Percentiles rank a stretch among this genome's conserved stretches.
These are phyloP conservation scores for Dendrolimus punctatus DNA, from an alignment of 1,140 invertebrate species.

Conservation along the genomic window DNA sequence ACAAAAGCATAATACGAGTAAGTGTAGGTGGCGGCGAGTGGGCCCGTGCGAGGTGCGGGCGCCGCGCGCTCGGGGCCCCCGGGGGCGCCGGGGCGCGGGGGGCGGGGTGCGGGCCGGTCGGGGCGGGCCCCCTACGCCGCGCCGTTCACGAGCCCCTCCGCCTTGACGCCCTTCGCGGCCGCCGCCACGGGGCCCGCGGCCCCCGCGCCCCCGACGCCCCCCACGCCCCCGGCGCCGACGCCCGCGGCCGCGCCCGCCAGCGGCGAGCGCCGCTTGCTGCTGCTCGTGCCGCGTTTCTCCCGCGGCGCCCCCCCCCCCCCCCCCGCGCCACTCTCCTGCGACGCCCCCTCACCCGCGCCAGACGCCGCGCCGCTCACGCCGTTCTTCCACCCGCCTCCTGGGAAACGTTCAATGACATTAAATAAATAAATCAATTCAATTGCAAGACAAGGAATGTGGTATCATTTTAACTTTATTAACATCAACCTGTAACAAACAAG, in stretches of 20 bases:
- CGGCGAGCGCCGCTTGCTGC: constrained; percentile 24
- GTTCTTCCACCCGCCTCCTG: constrained; percentile 74
- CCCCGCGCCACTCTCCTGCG: constrained; percentile 24
- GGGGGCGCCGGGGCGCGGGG: constrained; percentile 2
- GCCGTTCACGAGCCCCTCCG: constrained; percentile 9
- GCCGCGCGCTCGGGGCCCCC: constrained; percentile 4
- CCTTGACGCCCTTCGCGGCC: constrained; percentile 12
- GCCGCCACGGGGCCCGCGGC: constrained; percentile 34
- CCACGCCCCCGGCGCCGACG: constrained; percentile 32
- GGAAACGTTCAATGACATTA: not conserved
- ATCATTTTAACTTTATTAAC: too few relatives aligned
- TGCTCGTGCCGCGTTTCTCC: constrained; percentile 7
- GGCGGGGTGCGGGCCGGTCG: constrained; percentile 26
- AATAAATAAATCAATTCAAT: too few relatives aligned
- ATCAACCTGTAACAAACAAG: too few relatives aligned
- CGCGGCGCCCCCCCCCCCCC: constrained; percentile 24
- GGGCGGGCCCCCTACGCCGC: constrained; percentile 46
- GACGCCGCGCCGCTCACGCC: constrained; percentile 28
- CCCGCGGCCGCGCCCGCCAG: constrained; percentile 32
- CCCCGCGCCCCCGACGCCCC: constrained; percentile 14
- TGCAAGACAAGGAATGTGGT: too few relatives aligned
- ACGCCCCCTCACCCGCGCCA: constrained; percentile 35
- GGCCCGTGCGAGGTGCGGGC: constrained; percentile 5
- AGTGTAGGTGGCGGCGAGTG: constrained; percentile 29
- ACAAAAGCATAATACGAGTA: constrained; percentile 64